A percentile compares a stretch with the other conserved stretches of the same genome.
phyloP scores from a whole-genome alignment of 1,140 invertebrate species.

The Halyomorpha halys region DNA sequence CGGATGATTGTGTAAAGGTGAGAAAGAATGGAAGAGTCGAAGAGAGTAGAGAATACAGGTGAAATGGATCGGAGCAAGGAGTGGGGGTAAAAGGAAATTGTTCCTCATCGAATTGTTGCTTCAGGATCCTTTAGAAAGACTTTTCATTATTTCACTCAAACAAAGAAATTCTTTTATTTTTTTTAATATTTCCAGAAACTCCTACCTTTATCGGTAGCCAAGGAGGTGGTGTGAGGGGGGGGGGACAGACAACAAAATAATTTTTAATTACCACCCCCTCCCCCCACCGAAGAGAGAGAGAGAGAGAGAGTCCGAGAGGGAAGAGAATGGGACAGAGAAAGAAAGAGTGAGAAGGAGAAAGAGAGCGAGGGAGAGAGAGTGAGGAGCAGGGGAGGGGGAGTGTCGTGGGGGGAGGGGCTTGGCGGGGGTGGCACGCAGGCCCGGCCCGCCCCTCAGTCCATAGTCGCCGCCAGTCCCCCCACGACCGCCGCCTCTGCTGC shows the following conservation, averaged over 20 bases:
- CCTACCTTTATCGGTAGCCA: too few species aligned
- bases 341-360: constrained; percentile 12
- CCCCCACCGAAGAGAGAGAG: neutral
- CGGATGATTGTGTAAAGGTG: too few species aligned
- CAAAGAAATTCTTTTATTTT: too few species aligned
- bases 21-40: too few species aligned
- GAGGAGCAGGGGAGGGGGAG: constrained; percentile 6
- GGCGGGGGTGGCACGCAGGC: constrained; percentile 12
- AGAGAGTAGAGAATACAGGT: too few species aligned
- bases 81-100: constrained; percentile 1
- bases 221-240: neutral
- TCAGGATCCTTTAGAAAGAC: neutral
- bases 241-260: neutral
- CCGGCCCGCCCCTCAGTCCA: constrained; percentile 6
- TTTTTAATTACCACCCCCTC: constrained; percentile 9
- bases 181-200: too few species aligned
- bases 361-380: constrained; percentile 5
- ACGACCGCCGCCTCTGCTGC: constrained; percentile 8
- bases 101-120: neutral
- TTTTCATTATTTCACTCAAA: too few species aligned
- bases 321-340: neutral
- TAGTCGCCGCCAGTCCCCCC: constrained; percentile 5
- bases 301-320: constrained; percentile 13
- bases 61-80: neutral
- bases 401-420: constrained; percentile 3